Conservation (phyloP, 2,888 invertebrate species). For the Synanthedon formicaeformis region DNA sequence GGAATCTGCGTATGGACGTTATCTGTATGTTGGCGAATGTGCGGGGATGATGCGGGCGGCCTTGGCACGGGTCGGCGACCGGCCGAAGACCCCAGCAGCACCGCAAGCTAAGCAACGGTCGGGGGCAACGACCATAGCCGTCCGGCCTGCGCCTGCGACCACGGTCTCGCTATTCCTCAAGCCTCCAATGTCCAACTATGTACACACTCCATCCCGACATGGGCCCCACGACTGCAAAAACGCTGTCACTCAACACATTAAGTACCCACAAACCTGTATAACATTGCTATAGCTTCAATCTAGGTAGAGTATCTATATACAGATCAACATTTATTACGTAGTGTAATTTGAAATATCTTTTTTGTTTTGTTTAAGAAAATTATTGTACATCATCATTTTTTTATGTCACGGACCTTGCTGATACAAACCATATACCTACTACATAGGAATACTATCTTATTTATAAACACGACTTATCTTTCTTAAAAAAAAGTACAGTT, state of each 20-base stretch:
- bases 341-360: too few relatives aligned
- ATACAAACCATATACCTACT: too few relatives aligned
- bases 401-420: too few relatives aligned
- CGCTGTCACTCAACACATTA: background rate
- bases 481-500: too few relatives aligned
- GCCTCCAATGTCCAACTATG: constrained; percentile 22
- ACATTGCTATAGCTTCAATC: too few relatives aligned
- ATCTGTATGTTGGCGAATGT: constrained; percentile 40
- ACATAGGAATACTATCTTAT: too few relatives aligned
- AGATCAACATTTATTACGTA: too few relatives aligned
- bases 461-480: too few relatives aligned
- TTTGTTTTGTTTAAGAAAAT: too few relatives aligned
- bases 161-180: constrained; percentile 35
- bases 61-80: constrained; percentile 67
- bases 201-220: constrained; percentile 13
- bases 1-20: constrained; percentile 48
- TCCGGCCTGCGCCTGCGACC: constrained; percentile 41
- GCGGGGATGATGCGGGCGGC: constrained; percentile 67
- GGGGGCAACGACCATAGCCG: constrained; percentile 64
- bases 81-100: constrained; percentile 67
- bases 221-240: constrained; percentile 2
- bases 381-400: too few relatives aligned
- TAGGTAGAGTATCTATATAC: too few relatives aligned
- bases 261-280: background rate
- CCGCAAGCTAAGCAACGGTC: constrained; percentile 63